Base-by-base conservation (phyloP, 1,140 invertebrate species). In the Ptiloglossa arizonensis region DNA sequence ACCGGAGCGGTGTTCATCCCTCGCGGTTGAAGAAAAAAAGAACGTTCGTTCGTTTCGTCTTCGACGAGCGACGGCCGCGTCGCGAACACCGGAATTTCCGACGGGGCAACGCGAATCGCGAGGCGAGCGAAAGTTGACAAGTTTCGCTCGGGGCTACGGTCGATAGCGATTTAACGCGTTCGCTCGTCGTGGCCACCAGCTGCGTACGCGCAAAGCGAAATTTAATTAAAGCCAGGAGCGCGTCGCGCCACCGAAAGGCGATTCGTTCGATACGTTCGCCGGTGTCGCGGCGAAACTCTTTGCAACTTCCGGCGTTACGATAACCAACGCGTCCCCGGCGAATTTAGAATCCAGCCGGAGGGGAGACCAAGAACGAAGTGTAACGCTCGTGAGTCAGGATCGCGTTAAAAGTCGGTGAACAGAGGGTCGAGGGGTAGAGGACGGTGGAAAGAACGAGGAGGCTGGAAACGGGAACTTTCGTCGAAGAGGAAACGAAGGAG, bases 171-270 rank as follows among this genome's bases (percentile, higher is more conserved):
- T 78, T 13, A 6, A 15, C 32, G 48, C 29, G 24, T 48, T 46
- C n/a, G 57, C 48, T 60, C 29, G 38, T 17, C 38, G 5, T 2
- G 29, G n/a, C 22, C 29, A 9, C 19, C 50, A 11, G 24, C 19
- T 19, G 52, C 38, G n/a, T 27, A 50, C 17, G 38, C 24, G n/a
- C 44, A 27, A 60, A 60, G 50, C 19, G 70, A 52, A 67, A 75
- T 79, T 79, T 75, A 79, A 79, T 79, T 67, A 79, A 79, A 63
- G n/a, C 24, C 54, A 15, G 24, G 50, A 22, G 19, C 22, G 22
- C 5, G 50, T 52, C 41, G 41, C 9, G 9, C n/a, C 41, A 15
- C 5, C 63, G 71, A 75, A 75, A 59, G 56, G 66, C 66, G 32
- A 24, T 17, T 17, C 22, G 62, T 73, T 75, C 54, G 48, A 67